Base-by-base conservation (phyloP, 2,797 vertebrate species). In the Falco columbarius region DNA sequence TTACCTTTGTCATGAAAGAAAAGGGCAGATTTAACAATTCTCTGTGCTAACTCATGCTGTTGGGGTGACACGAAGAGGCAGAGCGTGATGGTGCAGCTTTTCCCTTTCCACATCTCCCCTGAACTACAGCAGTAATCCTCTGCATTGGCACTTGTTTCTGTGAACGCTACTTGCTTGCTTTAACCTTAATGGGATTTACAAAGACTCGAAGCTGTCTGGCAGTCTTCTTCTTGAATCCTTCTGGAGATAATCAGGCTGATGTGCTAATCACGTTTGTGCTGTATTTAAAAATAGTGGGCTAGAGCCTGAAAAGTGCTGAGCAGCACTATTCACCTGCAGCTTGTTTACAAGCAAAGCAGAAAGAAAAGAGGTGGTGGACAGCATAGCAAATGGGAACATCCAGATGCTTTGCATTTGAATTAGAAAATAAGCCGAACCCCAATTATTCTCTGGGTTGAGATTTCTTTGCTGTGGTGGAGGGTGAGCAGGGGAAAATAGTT, bases 231-330 rank as follows among this genome's bases (percentile, higher is more conserved):
- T 83, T 23, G 81, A 87, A 82, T 95, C 89, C 77, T 87, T 65
- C 26, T 44, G 92, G 81, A 96, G 95, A 95, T 96, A 91, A 97
- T 97, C 86, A 94, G 92, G 68, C 82, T 75, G 93, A 97, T 93
- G 83, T 54, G 74, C 62, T 96, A 94, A 96, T 96, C 92, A 72
- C 71, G 54, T 94, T 96, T 91, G 68, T 71, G 90, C 83, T 44
- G 81, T 92, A 44, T 68, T 95, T 92, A 89, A 94, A 96, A 96
- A 85, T 58, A 91, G 68, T 8, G 42, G 84, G 92, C 34, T 74
- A 23, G 76, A 89, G 47, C 34, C 77, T 74, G 83, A 23, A 90
- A 96, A 94, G 81, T 91, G 94, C 94, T 95, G 93, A 95, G 93
- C 84, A 65, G 71, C 61, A 21, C 46, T 21, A 7, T 77, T 96